Conservation (phyloP, 1,140 invertebrate genomes). For the Drosophila insularis region DNA sequence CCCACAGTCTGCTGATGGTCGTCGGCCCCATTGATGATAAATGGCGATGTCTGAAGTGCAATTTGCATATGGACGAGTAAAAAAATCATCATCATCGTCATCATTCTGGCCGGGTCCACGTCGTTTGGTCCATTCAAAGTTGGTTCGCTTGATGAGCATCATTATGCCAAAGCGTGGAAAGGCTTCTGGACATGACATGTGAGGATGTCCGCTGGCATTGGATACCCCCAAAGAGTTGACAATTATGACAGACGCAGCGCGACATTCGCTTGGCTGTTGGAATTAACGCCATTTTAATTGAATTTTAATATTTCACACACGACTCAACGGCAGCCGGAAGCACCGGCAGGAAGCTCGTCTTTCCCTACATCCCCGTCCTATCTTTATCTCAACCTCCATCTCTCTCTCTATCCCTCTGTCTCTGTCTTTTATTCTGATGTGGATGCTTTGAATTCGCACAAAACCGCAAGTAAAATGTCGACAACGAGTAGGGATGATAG, state of each 20-base stretch:
- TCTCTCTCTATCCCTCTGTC: background rate
- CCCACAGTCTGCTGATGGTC: conserved; percentile 27
- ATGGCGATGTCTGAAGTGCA: conserved; percentile 74
- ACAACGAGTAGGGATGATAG: conserved; percentile 21
- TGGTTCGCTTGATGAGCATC: conserved; percentile 66
- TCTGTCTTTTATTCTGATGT: background rate
- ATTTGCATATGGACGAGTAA: conserved; percentile 58
- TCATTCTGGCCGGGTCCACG: conserved; percentile 5
- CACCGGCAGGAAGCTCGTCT: conserved; percentile 14
- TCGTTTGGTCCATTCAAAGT: conserved; percentile 52
- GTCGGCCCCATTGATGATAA: conserved; percentile 52
- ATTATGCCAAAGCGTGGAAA: conserved; percentile 63
- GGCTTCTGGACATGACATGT: conserved; percentile 44
- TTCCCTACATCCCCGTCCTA: background rate
- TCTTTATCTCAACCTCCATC: background rate
- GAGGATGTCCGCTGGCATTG: conserved; percentile 49
- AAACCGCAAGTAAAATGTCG: conserved; percentile 74
- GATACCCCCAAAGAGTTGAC: conserved; percentile 59
- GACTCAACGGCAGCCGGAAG: conserved; percentile 46
- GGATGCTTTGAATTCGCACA: conserved; percentile 52
- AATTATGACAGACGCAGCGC: conserved; percentile 71
- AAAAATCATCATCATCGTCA: conserved; percentile 21
- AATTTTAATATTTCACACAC: conserved; percentile 82
- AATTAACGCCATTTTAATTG: conserved; percentile 82
- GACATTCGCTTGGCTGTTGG: conserved; percentile 59